Base-by-base conservation (phyloP, 2,888 invertebrate species). In the Fragum fragum region DNA sequence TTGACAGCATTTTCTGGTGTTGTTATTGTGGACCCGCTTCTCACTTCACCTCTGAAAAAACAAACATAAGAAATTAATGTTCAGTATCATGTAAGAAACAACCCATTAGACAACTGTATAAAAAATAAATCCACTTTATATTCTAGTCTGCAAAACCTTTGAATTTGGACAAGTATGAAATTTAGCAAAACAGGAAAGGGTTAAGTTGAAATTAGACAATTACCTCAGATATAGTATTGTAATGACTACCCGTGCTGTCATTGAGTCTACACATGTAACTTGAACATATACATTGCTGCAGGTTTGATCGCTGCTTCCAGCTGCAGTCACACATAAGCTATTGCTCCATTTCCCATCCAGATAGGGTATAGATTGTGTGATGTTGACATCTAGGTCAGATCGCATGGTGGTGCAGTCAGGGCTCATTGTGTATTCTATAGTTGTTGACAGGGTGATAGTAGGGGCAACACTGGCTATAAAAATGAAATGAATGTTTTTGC, bases 321-420 rank as follows among this genome's bases (percentile, higher is more conserved):
- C 18, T 26, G 73, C 77, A 16, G 47, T 57, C 52, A 68, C 59
- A 72, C 83, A 83, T 9, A 83, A 42, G 16, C 57, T 69, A 63
- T 71, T 29, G 11, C 28, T 21, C 68, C 79, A 74, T 39, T 77
- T 29, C n/a, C 6, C 28, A 47, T 77, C 74, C 11, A 83, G 59
- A 11, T 28, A 39, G 47, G n/a, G 18, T 1, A 75, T 28, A 11
- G 57, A 29, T 11, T 29, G 28, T 16, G 28, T 66, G 16, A 76
- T 42, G 23, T 73, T 57, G 23, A 53, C 14, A 2, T 29, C 11
- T n/a, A 83, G 55, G 6, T 57, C 26, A 6, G 69, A 23, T 16
- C 18, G n/a, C 18, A 47, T 7, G 11, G 70, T 42, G 0, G 32
- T 28, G 36, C 83, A 83, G 5, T 47, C 59, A 47, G 39, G 29